Percentiles rank a stretch among this genome's conserved stretches.
phyloP scores from a whole-genome alignment of 2,888 invertebrate genomes.

The Pycnomerus fuliginosus region DNA sequence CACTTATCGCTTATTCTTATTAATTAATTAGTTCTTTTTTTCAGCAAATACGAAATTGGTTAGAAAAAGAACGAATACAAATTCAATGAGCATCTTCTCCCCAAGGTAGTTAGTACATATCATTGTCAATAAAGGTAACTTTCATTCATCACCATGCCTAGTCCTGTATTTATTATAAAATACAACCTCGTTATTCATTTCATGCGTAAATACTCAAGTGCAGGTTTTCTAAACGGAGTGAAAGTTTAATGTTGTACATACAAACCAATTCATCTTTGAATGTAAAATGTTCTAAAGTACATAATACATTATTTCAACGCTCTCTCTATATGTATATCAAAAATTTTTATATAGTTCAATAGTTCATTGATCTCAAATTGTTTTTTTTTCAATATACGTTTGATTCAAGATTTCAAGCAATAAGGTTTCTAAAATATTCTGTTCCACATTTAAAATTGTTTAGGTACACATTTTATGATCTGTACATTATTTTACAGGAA shows the following conservation, averaged over 20 bases:
- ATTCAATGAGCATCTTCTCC: constrained; percentile 75
- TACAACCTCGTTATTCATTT: constrained; percentile 18
- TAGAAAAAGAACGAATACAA: constrained; percentile 70
- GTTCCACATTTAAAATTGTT: too few relatives aligned
- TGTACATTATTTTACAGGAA: too few relatives aligned
- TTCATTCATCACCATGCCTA: constrained; percentile 21
- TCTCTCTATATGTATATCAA: constrained; percentile 11
- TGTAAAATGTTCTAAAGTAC: constrained; percentile 12
- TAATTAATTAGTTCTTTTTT: constrained; percentile 42
- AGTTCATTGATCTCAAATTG: constrained; percentile 17
- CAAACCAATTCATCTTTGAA: constrained; percentile 6
- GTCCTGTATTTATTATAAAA: constrained; percentile 23
- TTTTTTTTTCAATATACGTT: constrained; percentile 9
- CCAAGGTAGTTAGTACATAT: constrained; percentile 60
- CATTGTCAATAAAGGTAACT: constrained; percentile 7
- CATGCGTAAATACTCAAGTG: constrained; percentile 20
- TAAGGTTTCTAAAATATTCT: too few relatives aligned
- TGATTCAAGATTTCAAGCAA: constrained; percentile 10
- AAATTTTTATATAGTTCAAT: constrained; percentile 1
- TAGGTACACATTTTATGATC: too few relatives aligned
- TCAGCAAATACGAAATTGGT: constrained; percentile 71
- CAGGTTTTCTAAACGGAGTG: constrained; percentile 10
- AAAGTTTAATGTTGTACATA: constrained; percentile 16
- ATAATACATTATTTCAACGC: constrained; percentile 6
- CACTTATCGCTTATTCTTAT: constrained; percentile 1